phyloP scores from a whole-genome alignment of 2,113 vertebrate species.

The Probosciger aterrimus region DNA sequence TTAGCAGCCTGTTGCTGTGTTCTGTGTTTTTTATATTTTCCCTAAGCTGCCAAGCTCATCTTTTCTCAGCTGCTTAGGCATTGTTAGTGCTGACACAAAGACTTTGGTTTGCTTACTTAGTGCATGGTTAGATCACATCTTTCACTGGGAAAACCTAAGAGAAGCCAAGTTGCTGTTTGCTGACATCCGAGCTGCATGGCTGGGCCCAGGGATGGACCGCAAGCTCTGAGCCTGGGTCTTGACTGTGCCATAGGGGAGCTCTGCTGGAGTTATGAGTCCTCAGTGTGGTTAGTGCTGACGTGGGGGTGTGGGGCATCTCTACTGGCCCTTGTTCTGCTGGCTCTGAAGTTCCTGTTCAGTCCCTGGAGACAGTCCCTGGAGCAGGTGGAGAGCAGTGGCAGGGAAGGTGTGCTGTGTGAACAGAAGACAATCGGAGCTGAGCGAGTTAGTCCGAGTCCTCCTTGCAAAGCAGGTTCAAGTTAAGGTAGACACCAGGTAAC shows the following conservation, averaged over 20 bases:
- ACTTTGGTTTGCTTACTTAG: neutral
- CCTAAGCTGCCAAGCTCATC: neutral
- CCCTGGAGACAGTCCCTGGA: neutral
- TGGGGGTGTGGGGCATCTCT: neutral
- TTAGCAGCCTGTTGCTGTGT: neutral
- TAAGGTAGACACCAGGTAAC: neutral
- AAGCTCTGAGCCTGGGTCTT: neutral
- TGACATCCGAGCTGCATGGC: rapidly evolving
- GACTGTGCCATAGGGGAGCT: rapidly evolving
- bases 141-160: neutral
- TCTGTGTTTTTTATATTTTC: neutral
- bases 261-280: rapidly evolving
- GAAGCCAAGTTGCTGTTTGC: neutral
- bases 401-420: neutral
- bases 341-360: neutral
- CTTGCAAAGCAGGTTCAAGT: neutral
- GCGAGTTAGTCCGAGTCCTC: neutral
- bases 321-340: neutral
- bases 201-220: neutral
- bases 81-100: slow-evolving; percentile 1
- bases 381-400: neutral
- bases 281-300: neutral
- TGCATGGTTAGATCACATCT: neutral
- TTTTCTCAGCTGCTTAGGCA: neutral
- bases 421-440: neutral